Evolutionary conservation across 1,140 invertebrate genomes (phyloP), one percentile per base, ranked within the genome.

Genomic region (Gerris buenoi): DNA sequence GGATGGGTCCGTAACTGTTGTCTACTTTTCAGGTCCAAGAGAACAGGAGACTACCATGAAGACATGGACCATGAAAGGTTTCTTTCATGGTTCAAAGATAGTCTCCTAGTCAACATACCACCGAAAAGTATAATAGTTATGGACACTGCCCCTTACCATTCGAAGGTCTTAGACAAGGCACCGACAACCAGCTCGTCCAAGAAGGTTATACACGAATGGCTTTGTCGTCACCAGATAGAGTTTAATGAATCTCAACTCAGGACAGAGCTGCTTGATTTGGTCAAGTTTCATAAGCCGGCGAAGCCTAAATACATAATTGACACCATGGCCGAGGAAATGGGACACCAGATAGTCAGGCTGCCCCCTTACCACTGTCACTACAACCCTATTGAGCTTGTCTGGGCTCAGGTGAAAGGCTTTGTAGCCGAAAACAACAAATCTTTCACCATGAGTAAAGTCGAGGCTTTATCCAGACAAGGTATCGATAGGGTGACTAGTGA

Each of bases 361-460:
- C 76, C 77, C 29, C 76, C 74, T 13, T 76, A 77, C 68, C 75
- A 79, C 67, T 72, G 69, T 60, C 72, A 78, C 61, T 65, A 76
- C 0, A 78, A 78, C 68, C 74, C 76, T 0, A 77, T 77, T 14
- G 76, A 78, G 68, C 33, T 74, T 2, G 68, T 76, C 25, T 76
- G 75, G 76, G 71, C 71, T 13, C 62, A 74, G 2, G 67, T 77
- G 10, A 78, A 78, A 71, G 67, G 69, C n/a, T 70, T 71, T 62
- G 73, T 75, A 1, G 71, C 71, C 18, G 63, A 62, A 60, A 68
- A 67, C 5, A 46, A 46, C 18, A 46, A 46, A 18, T 5, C 33
- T 5, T 46, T 46, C 33, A 46, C 5, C 33, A 5, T 46, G 5
- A 46, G 5, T 46, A 18, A 46, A 46, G 33, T 46, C 5, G 33